phyloP scores from a whole-genome alignment of 2,888 invertebrate genomes.

The Nemotelus nigrinus region DNA sequence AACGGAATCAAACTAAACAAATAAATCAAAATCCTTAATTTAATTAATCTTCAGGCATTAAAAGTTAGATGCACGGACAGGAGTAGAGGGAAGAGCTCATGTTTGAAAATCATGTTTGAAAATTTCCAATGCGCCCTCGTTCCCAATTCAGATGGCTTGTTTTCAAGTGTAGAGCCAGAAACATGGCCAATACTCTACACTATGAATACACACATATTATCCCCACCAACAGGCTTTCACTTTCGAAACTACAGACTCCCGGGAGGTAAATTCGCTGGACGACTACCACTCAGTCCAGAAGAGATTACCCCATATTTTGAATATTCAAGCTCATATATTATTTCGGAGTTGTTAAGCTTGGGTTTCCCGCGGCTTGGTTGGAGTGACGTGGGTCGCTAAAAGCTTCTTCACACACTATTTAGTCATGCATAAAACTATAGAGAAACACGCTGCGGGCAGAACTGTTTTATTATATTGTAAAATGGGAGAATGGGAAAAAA shows the following conservation, averaged over 20 bases:
- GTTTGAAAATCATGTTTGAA: not conserved
- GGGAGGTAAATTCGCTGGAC: too few species aligned
- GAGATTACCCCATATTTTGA: not conserved
- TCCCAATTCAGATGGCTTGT: not conserved
- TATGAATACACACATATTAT: not conserved
- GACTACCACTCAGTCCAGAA: too few species aligned
- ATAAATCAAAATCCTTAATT: constrained; percentile 50
- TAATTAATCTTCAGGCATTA: constrained; percentile 50
- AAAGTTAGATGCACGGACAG: constrained; percentile 15
- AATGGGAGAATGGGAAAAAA: too few species aligned
- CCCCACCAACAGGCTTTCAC: not conserved
- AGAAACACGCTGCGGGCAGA: too few species aligned
- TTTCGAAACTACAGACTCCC: not conserved
- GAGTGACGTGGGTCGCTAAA: not conserved
- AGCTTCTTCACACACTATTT: too few species aligned
- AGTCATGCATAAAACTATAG: too few species aligned
- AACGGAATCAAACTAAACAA: constrained; percentile 49
- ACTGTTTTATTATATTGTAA: too few species aligned
- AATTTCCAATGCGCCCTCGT: constrained; percentile 19
- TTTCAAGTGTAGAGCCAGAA: too few species aligned
- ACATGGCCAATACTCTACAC: too few species aligned
- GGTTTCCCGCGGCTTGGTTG: not conserved
- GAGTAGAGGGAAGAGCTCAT: not conserved
- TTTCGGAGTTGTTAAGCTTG: not conserved
- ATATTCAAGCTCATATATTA: not conserved